A percentile compares a stretch with the other conserved stretches of the same genome.
phyloP scores from a whole-genome alignment of 2,888 invertebrate species.

The Athalia rosae region DNA sequence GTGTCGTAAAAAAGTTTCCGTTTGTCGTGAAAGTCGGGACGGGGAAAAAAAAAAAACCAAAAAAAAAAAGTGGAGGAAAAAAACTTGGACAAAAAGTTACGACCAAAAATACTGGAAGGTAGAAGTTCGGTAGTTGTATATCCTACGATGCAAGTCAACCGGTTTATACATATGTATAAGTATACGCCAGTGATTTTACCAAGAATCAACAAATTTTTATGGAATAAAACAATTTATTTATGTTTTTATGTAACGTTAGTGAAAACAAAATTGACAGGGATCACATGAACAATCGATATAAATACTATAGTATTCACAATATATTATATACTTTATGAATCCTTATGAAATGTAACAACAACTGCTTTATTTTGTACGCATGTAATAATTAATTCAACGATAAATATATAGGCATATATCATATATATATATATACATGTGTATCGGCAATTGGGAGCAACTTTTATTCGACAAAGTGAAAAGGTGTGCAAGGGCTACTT shows the following conservation, averaged over 20 bases:
- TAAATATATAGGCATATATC: no score
- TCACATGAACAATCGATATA: no score
- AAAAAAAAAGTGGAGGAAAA: not conserved
- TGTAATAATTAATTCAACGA: no score
- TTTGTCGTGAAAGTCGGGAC: conserved; percentile 41
- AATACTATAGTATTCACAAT: no score
- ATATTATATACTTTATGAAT: no score
- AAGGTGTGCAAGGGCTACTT: no score
- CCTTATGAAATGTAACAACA: no score
- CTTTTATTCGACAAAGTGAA: no score
- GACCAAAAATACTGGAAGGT: conserved; percentile 21
- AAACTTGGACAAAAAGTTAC: conserved; percentile 17
- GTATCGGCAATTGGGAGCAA: no score
- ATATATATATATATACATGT: no score
- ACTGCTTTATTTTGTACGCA: no score
- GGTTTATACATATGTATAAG: not conserved
- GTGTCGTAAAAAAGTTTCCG: conserved; percentile 40
- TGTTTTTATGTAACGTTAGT: not conserved
- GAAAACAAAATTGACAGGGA: no score
- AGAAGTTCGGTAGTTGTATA: conserved; percentile 21
- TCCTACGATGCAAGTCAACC: conserved; percentile 3
- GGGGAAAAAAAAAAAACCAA: conserved; percentile 1
- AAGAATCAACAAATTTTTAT: conserved; percentile 23
- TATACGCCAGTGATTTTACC: not conserved
- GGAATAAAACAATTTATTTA: not conserved